A percentile compares a stretch with the other conserved stretches of the same genome.
Conservation (phyloP, 2,888 invertebrate genomes). For the Epinotia bilunana region DNA sequence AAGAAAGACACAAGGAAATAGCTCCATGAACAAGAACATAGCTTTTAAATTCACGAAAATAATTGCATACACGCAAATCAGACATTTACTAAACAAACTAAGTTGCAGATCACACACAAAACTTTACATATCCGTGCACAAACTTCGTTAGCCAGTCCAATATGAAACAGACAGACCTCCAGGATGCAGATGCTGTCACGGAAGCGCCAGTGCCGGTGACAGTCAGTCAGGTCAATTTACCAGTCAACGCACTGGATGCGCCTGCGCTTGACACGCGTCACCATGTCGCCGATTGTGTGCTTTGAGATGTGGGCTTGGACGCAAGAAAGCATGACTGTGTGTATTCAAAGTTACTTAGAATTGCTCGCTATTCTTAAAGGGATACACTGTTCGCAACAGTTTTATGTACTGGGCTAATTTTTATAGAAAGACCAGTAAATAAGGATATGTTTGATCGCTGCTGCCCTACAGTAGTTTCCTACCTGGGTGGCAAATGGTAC, state of each 20-base stretch:
- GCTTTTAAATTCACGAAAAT: too few species aligned
- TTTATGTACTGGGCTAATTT: too few species aligned
- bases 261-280: slow-evolving; percentile 45
- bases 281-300: slow-evolving; percentile 48
- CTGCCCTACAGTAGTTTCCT: too few species aligned
- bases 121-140: background rate
- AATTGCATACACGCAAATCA: too few species aligned
- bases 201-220: slow-evolving; percentile 44
- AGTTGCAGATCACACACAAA: background rate
- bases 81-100: too few species aligned
- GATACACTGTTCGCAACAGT: background rate
- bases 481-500: too few species aligned
- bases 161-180: slow-evolving; percentile 33
- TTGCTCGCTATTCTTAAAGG: background rate
- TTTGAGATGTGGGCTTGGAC: slow-evolving; percentile 36
- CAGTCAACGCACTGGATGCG: slow-evolving; percentile 43
- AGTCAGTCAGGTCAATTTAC: slow-evolving; percentile 47
- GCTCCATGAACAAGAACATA: too few species aligned
- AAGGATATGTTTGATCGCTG: too few species aligned
- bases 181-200: slow-evolving; percentile 45
- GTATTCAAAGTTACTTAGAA: slow-evolving; percentile 29
- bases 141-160: slow-evolving; percentile 23
- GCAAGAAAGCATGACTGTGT: slow-evolving; percentile 42
- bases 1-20: too few species aligned
- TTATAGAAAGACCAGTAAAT: too few species aligned